Base-by-base conservation (phyloP, 2,113 vertebrate species). In the Heteronetta atricapilla region DNA sequence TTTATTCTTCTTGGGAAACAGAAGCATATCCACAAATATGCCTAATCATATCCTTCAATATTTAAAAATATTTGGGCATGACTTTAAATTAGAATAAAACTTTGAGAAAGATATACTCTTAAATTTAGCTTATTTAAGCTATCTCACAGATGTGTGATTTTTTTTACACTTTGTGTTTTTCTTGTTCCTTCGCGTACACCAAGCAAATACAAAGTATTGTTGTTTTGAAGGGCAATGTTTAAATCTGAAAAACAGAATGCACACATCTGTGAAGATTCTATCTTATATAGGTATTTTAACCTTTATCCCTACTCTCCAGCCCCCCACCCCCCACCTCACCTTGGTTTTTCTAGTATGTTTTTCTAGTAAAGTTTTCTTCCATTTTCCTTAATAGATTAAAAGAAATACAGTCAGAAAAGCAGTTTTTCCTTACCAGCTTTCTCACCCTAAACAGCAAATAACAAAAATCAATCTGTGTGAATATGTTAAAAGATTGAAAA, bases 341-440 rank as follows among this genome's bases (percentile, higher is more conserved):
- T 84, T 68, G 40, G 48, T n/a, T 78, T 83, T 84, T 92, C 23
- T 33, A 12, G 11, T 69, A 79, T 92, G 58, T 67, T 86, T n/a
- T n/a, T n/a, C n/a, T n/a, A n/a, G n/a, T n/a, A n/a, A n/a, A n/a
- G 56, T 75, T 94, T 90, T 75, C 55, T 82, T 77, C 67, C 52
- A 46, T 68, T 94, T 94, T 26, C n/a, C 53, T 81, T 81, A 46
- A 22, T 74, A 89, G 29, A 17, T 81, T 59, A 40, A 88, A 82
- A 75, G 52, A 74, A 52, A 74, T 46, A 64, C 17, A 44, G 26
- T n/a, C 79, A 60, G 44, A 63, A 78, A 86, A 93, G 20, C 29
- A n/a, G 14, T 53, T 60, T 73, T 88, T 89, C 56, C 55, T 88
- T 58, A 40, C 13, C 19, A 62, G 6, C 11, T 36, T 67, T 59